phyloP scores from a whole-genome alignment of 2,888 invertebrate species.

The Pomacea canaliculata region DNA sequence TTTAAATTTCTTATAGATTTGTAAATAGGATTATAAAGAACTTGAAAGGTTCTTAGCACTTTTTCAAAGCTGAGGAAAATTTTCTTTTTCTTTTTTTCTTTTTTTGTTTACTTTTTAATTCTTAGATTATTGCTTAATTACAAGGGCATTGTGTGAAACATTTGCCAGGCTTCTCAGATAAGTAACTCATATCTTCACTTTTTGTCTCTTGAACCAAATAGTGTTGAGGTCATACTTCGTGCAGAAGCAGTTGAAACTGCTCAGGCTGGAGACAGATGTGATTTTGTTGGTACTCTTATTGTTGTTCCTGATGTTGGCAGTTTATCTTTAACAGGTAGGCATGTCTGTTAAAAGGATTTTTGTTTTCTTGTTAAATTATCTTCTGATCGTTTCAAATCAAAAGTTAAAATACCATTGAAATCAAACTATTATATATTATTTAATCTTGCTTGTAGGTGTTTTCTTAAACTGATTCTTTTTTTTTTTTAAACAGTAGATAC shows the following conservation, averaged over 20 bases:
- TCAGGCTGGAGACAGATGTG: constrained; percentile 88
- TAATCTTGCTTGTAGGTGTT: too few species aligned
- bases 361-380: not conserved
- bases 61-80: too few species aligned
- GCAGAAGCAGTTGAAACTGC: constrained; percentile 97
- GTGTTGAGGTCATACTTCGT: constrained; percentile 91
- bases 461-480: not conserved
- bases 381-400: not conserved
- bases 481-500: too few species aligned
- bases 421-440: too few species aligned
- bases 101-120: too few species aligned
- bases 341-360: not conserved
- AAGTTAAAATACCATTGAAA: too few species aligned
- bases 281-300: constrained; percentile 95
- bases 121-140: too few species aligned
- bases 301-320: constrained; percentile 96
- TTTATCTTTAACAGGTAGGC: constrained; percentile 81
- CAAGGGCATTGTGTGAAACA: too few species aligned
- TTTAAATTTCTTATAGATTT: not conserved
- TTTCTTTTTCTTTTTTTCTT: too few species aligned
- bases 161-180: too few species aligned
- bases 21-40: not conserved
- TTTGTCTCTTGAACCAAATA: constrained; percentile 48
- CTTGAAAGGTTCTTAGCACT: not conserved
- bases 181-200: too few species aligned